phyloP scores from a whole-genome alignment of 1,140 invertebrate species.

The Meloidogyne floridensis region DNA sequence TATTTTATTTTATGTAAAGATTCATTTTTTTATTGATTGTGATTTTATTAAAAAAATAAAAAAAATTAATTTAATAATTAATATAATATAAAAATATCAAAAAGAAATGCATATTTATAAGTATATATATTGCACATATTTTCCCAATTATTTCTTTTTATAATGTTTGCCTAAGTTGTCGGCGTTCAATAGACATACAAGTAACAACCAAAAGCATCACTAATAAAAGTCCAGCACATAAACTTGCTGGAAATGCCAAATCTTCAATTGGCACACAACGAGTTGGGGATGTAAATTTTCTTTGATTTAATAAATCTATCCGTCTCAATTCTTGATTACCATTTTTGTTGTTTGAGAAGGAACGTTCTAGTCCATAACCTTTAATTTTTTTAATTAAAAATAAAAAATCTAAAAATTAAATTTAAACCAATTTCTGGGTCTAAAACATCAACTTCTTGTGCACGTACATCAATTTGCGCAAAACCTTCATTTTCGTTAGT shows the following conservation, averaged over 20 bases:
- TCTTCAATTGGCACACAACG: slow-evolving; percentile 23
- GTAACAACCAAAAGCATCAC: slow-evolving; percentile 15
- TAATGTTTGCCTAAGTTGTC: neutral
- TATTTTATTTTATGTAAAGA: no score
- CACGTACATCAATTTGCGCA: slow-evolving; percentile 54
- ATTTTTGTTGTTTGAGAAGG: slow-evolving; percentile 10
- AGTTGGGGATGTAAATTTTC: neutral
- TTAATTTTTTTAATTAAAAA: slow-evolving; percentile 8
- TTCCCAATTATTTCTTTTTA: neutral
- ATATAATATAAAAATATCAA: neutral
- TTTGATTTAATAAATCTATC: neutral
- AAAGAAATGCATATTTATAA: neutral
- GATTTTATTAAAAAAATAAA: neutral
- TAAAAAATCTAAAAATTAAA: slow-evolving; percentile 7
- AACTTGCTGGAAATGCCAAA: slow-evolving; percentile 26
- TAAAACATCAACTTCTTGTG: slow-evolving; percentile 49
- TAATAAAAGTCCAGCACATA: slow-evolving; percentile 20
- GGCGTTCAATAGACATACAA: slow-evolving; percentile 11
- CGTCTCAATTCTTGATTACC: neutral
- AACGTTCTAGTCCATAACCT: slow-evolving; percentile 13
- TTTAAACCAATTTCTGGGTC: slow-evolving; percentile 50
- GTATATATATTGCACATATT: slow-evolving; percentile 3
- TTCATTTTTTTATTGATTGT: no score
- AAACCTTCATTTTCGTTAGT: slow-evolving; percentile 29
- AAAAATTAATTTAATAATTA: no score